Base-by-base conservation (phyloP, 2,113 vertebrate species). In the Tretioscincus oriximinensis region DNA sequence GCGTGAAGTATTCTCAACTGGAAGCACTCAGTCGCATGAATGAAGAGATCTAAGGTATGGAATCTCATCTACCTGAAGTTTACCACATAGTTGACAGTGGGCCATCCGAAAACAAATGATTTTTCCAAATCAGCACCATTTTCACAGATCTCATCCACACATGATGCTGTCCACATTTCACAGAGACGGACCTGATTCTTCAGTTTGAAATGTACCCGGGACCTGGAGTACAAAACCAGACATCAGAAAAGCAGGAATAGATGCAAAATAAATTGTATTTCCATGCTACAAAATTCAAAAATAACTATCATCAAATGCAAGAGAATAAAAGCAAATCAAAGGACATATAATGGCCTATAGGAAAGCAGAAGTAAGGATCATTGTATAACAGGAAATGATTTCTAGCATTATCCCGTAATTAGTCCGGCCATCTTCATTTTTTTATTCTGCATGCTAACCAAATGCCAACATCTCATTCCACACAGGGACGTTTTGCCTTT, bases 91-190 rank as follows among this genome's bases (percentile, higher is more conserved):
- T 99, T 99, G 86, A 95, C 96, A 3, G 96, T 97, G 78, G 98
- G 98, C 98, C 98, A 99, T 83, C 98, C 98, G 91, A 99, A 87
- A 86, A 99, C 97, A 29, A 99, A 99, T 86, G 97, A 98, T 73
- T 89, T 94, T 47, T 92, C 86, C 1, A 94, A 90, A 78, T 90
- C 96, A 4, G 95, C 97, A 90, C 96, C 97, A 49, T 96, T 96
- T 86, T 99, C 98, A 84, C 96, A 99, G 71, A 99, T 97, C 91
- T 98, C 98, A 26, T 98, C 98, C 89, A 96, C 93, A 90, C 97
- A 99, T 85, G 90, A 94, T 1, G 98, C 96, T 26, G 92, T 98
- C 98, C 98, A 99, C 97, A 98, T 97, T 89, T 99, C 97, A 89
- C 95, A 95, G 84, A 97, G 94, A 54, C 96, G 91, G 8, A 95